These are phyloP conservation scores for Danio aesculapii DNA, from an alignment of 2,797 vertebrate species.

Conservation along the genomic window DNA sequence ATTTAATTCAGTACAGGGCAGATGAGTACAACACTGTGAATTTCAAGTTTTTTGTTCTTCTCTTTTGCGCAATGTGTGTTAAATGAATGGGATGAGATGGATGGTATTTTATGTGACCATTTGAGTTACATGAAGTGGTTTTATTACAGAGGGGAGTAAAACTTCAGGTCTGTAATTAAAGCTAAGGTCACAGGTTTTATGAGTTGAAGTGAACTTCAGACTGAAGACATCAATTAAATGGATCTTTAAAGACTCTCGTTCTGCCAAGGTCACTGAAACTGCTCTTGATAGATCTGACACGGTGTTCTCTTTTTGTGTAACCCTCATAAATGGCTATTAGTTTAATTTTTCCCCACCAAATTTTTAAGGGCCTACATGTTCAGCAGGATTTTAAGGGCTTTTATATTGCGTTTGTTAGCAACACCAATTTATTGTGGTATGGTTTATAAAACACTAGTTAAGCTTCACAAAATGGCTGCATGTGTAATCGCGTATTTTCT, in stretches of 20 bases:
- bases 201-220: conserved; percentile 34
- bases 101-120: conserved; percentile 24
- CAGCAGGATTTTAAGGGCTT: conserved; percentile 2
- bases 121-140: conserved; percentile 40
- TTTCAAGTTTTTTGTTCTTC: not conserved
- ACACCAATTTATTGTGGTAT: conserved; percentile 2
- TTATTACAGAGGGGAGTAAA: conserved; percentile 40
- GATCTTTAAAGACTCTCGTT: conserved; percentile 67
- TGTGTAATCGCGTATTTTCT: too few relatives aligned
- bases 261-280: conserved; percentile 74
- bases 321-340: conserved; percentile 28
- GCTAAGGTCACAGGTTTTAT: conserved; percentile 51
- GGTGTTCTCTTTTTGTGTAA: conserved; percentile 57
- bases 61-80: not conserved
- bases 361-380: conserved; percentile 10
- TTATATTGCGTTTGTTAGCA: not conserved
- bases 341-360: conserved; percentile 19
- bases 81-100: conserved; percentile 10
- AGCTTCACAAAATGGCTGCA: not conserved
- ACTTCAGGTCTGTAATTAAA: conserved; percentile 46
- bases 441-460: not conserved
- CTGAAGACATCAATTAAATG: conserved; percentile 42
- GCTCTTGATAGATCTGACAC: conserved; percentile 65
- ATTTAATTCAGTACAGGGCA: not conserved
- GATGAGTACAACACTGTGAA: not conserved